phyloP scores from a whole-genome alignment of 2,797 vertebrate species.

The Zalophus californianus region DNA sequence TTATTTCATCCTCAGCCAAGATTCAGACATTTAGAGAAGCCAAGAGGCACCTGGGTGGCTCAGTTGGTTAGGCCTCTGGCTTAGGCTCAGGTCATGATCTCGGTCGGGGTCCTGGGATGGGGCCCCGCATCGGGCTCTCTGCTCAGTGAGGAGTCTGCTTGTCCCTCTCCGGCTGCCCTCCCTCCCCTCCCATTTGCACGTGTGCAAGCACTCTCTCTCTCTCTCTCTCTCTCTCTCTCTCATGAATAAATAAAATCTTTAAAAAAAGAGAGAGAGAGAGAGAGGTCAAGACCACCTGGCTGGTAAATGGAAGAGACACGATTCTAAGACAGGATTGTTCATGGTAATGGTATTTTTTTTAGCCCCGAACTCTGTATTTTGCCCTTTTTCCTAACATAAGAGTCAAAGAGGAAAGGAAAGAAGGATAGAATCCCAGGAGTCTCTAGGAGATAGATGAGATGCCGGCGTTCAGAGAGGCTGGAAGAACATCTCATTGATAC shows the following conservation, averaged over 20 bases:
- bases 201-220: neutral
- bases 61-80: neutral
- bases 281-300: neutral
- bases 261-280: neutral
- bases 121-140: neutral
- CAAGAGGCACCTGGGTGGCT: neutral
- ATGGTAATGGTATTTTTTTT: neutral
- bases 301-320: rapidly evolving
- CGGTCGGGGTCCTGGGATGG: neutral
- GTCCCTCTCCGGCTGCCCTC: neutral
- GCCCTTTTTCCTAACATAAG: neutral
- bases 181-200: neutral
- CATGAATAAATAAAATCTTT: neutral
- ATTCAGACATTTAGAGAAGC: neutral
- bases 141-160: neutral
- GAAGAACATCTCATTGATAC: neutral
- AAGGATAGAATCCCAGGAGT: neutral
- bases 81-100: neutral
- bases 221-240: neutral
- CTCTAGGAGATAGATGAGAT: neutral
- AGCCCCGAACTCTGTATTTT: neutral
- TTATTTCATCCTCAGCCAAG: neutral
- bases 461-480: neutral
- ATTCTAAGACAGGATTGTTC: neutral
- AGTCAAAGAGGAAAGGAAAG: neutral